phyloP scores from a whole-genome alignment of 2,113 vertebrate species.

The Podocnemis expansa region DNA sequence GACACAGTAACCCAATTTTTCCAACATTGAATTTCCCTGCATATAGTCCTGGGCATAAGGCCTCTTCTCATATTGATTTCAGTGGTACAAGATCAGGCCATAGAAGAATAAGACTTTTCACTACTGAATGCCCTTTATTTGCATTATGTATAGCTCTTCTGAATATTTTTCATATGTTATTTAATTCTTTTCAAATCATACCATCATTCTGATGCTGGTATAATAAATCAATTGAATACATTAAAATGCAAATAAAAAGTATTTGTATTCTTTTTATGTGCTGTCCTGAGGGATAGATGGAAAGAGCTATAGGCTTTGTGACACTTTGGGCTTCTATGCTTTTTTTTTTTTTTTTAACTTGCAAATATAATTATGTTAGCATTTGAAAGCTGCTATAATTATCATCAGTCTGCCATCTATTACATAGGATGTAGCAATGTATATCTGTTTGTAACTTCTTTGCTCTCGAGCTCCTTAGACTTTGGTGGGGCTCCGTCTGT shows the following conservation, averaged over 20 bases:
- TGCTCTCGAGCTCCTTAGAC: neutral
- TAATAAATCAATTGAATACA: neutral
- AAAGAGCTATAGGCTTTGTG: neutral
- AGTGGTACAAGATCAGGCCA: neutral
- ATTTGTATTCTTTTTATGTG: neutral
- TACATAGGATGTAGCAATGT: rapidly evolving
- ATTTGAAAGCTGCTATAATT: neutral
- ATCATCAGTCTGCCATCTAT: neutral
- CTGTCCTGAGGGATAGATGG: neutral
- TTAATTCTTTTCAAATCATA: neutral
- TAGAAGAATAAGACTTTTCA: neutral
- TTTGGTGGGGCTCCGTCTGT: neutral
- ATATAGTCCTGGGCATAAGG: slow-evolving; percentile 11
- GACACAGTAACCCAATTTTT: neutral
- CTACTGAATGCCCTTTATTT: neutral
- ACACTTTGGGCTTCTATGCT: neutral
- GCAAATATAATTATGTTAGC: neutral
- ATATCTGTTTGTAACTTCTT: rapidly evolving
- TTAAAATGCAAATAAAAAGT: neutral
- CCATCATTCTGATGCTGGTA: neutral
- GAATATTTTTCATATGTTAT: neutral
- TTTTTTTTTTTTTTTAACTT: neutral
- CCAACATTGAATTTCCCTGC: neutral
- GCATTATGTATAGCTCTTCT: neutral
- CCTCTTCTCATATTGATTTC: neutral